A percentile compares a stretch with the other conserved stretches of the same genome.
Conservation (phyloP, 2,113 vertebrate genomes). For the Typhlomys cinereus region DNA sequence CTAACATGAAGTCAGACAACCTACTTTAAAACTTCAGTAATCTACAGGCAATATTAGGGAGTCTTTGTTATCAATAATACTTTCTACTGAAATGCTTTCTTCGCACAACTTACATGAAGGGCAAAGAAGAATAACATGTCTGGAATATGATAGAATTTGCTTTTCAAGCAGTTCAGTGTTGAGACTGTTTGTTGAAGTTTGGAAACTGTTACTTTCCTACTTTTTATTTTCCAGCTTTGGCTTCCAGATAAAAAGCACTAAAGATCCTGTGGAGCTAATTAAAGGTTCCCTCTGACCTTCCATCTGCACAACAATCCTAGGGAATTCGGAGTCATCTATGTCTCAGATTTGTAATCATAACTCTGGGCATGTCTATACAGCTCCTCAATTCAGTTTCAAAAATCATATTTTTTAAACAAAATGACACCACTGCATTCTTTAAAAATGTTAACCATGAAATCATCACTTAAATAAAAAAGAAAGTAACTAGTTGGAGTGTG, state of each 20-base stretch:
- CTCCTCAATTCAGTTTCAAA: constrained; percentile 23
- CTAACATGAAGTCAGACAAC: neutral
- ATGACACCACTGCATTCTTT: constrained; percentile 66
- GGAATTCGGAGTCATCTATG: constrained; percentile 1
- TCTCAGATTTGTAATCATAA: constrained; percentile 1
- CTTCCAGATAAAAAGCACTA: constrained; percentile 42
- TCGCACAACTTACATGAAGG: neutral
- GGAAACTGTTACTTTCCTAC: neutral
- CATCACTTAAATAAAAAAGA: constrained; percentile 28
- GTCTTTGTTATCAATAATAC: neutral
- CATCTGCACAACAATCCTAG: neutral
- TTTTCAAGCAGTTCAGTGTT: constrained; percentile 33
- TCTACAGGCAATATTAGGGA: neutral
- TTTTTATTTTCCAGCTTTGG: neutral
- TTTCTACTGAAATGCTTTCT: neutral
- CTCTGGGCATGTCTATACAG: constrained; percentile 55
- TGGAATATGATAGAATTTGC: neutral
- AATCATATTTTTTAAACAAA: constrained; percentile 57
- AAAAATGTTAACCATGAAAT: constrained; percentile 48
- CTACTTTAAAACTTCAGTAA: neutral
- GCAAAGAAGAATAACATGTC: constrained; percentile 45
- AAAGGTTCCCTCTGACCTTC: neutral
- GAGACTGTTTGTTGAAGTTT: constrained; percentile 19
- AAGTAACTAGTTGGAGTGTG: neutral
- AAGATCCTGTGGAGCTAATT: neutral